Conservation (phyloP, 2,797 vertebrate species). For the Lophotriccus pileatus region DNA sequence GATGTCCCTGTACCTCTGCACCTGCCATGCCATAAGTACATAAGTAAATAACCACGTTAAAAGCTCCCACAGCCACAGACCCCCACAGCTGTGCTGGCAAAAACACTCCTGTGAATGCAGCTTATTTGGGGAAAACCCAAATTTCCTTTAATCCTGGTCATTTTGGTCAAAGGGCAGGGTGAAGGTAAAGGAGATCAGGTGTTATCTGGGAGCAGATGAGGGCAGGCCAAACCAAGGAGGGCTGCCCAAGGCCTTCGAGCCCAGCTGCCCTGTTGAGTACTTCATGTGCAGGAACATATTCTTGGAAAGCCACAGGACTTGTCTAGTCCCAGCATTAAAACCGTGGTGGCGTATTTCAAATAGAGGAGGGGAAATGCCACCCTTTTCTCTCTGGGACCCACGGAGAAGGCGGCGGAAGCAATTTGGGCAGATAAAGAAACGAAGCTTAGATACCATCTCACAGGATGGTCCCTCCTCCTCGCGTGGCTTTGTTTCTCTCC, state of each 20-base stretch:
- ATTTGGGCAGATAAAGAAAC: constrained; percentile 14
- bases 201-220: background rate
- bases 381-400: background rate
- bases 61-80: rapidly evolving
- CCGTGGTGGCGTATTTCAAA: rapidly evolving
- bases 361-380: background rate
- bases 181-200: background rate
- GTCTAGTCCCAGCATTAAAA: background rate
- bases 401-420: background rate
- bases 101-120: background rate
- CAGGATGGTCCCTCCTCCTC: constrained; percentile 48
- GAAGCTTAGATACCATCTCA: constrained; percentile 30
- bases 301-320: background rate
- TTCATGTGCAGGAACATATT: background rate
- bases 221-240: background rate
- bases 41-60: background rate
- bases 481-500: constrained; percentile 46
- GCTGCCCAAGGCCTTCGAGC: background rate
- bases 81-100: background rate
- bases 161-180: background rate
- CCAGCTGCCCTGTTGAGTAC: background rate
- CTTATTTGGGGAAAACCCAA: background rate
- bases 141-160: background rate
- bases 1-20: background rate
- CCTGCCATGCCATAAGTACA: background rate